These are phyloP conservation scores for Gasterosteus aculeatus DNA, from an alignment of 2,113 vertebrate species.

Conservation along the genomic window DNA sequence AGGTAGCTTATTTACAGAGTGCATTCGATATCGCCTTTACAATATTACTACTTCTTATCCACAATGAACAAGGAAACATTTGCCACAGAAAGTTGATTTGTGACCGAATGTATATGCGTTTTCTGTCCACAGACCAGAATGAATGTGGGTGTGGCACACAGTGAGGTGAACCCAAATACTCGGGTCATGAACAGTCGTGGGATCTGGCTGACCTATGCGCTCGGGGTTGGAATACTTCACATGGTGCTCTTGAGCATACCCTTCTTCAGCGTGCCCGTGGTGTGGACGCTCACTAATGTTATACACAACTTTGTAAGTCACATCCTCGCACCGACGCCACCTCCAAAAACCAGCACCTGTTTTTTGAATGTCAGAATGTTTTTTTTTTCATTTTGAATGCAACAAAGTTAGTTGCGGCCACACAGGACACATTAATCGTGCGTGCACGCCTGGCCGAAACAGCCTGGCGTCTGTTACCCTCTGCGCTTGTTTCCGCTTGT, in stretches of 20 bases:
- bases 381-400: not conserved
- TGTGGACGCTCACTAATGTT: conserved; percentile 97
- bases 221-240: conserved; percentile 95
- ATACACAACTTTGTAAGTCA: conserved; percentile 97
- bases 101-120: not conserved
- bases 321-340: not conserved
- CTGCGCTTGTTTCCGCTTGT: not conserved
- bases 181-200: conserved; percentile 98
- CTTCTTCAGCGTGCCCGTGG: conserved; percentile 95
- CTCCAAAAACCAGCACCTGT: not conserved
- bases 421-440: not conserved
- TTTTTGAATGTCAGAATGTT: no score
- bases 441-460: not conserved
- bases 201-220: conserved; percentile 95
- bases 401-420: not conserved
- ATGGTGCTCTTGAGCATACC: conserved; percentile 98
- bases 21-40: not conserved
- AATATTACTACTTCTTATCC: not conserved
- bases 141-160: conserved; percentile 98
- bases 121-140: conserved; percentile 81
- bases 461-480: not conserved
- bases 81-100: not conserved
- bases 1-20: not conserved
- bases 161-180: conserved; percentile 98
- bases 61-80: not conserved